A percentile compares a stretch with the other conserved stretches of the same genome.
These are phyloP conservation scores for Temnothorax longispinosus DNA, from an alignment of 1,140 invertebrate genomes.

Conservation along the genomic window DNA sequence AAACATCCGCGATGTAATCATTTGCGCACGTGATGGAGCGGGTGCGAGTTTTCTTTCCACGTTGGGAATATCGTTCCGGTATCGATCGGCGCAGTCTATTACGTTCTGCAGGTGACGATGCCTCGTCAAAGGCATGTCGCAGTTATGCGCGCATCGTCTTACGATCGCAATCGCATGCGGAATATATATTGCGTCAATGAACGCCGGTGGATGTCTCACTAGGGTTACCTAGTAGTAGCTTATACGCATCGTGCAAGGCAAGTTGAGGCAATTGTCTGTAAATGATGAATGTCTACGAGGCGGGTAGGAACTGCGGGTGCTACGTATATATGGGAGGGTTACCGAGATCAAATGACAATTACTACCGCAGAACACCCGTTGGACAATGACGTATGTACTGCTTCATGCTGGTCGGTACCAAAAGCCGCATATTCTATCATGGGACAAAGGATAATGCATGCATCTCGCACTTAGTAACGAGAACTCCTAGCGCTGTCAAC, in stretches of 20 bases:
- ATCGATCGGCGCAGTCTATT: slow-evolving; percentile 37
- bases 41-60: neutral
- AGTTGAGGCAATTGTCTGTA: slow-evolving; percentile 82
- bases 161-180: slow-evolving; percentile 52
- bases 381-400: slow-evolving; percentile 81
- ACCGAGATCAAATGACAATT: slow-evolving; percentile 82
- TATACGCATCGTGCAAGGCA: slow-evolving; percentile 68
- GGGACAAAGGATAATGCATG: slow-evolving; percentile 77
- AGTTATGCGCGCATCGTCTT: slow-evolving; percentile 47
- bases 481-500: slow-evolving; percentile 33
- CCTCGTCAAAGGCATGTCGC: slow-evolving; percentile 28
- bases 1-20: slow-evolving; percentile 29
- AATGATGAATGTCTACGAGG: slow-evolving; percentile 80
- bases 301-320: slow-evolving; percentile 68
- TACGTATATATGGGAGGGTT: slow-evolving; percentile 71
- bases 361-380: slow-evolving; percentile 78
- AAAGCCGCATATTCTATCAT: slow-evolving; percentile 68
- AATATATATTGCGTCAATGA: slow-evolving; percentile 72
- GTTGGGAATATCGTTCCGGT: neutral
- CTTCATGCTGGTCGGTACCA: slow-evolving; percentile 63
- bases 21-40: neutral
- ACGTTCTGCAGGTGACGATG: slow-evolving; percentile 9
- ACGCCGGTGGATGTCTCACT: slow-evolving; percentile 60
- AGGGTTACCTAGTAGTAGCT: slow-evolving; percentile 58
- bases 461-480: slow-evolving; percentile 57